These are phyloP conservation scores for Temnothorax rugatulus DNA, from an alignment of 2,888 invertebrate genomes.

Conservation along the genomic window DNA sequence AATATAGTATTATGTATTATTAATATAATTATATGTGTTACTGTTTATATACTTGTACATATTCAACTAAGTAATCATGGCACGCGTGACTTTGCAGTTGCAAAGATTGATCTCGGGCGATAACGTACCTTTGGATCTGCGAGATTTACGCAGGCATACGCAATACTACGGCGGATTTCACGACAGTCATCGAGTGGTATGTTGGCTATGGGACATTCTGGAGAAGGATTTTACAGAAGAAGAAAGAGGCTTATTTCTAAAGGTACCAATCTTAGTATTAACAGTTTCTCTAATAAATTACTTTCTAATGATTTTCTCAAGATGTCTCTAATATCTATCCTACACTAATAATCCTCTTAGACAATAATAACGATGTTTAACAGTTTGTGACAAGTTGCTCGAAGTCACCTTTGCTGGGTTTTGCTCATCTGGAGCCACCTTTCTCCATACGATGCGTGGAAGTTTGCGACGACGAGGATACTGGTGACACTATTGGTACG, in stretches of 20 bases:
- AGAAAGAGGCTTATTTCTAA: constrained; percentile 97
- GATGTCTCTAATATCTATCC: not conserved
- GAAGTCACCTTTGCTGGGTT: constrained; percentile 98
- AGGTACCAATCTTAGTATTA: constrained; percentile 87
- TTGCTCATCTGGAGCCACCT: constrained; percentile 98
- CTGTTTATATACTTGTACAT: not conserved
- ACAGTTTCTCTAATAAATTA: not conserved
- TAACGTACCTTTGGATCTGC: constrained; percentile 96
- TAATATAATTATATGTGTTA: not conserved
- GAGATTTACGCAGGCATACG: constrained; percentile 95
- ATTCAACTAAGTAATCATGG: not conserved
- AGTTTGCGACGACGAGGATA: constrained; percentile 98
- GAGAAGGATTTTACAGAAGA: constrained; percentile 97
- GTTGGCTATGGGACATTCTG: constrained; percentile 99
- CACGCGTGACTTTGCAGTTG: constrained; percentile 87
- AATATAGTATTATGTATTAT: not conserved
- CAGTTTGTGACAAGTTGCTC: constrained; percentile 98
- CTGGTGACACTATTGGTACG: constrained; percentile 93
- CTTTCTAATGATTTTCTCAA: not conserved
- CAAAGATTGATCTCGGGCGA: constrained; percentile 98
- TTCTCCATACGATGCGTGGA: constrained; percentile 99
- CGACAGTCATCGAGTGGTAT: constrained; percentile 98
- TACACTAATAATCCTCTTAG: not conserved
- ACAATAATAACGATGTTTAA: constrained; percentile 21
- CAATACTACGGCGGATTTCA: constrained; percentile 99